Conservation (phyloP, 1,140 invertebrate genomes). For the Venustaconcha ellipsiformis region DNA sequence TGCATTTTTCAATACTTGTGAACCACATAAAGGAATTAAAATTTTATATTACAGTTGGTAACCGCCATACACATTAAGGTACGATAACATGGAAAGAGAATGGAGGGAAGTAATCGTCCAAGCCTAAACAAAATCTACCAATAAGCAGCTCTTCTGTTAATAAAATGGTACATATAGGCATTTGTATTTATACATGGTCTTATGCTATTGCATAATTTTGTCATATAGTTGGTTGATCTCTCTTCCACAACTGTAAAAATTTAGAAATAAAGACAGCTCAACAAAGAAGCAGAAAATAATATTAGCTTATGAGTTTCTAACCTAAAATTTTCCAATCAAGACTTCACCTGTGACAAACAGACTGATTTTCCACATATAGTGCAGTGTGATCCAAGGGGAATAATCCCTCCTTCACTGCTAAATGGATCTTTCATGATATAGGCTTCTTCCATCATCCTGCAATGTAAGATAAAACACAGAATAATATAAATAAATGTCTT, state of each 20-base stretch:
- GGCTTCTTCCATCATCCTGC: conserved; percentile 75
- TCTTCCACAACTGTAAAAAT: background rate
- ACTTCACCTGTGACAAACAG: conserved; percentile 70
- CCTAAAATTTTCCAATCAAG: background rate
- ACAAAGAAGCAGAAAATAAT: background rate
- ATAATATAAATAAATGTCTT: background rate
- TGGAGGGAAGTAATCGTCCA: too few species aligned
- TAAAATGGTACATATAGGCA: too few species aligned
- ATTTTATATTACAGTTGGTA: too few species aligned
- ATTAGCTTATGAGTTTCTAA: background rate
- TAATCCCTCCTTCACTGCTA: conserved; percentile 75
- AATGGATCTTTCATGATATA: conserved; percentile 90
- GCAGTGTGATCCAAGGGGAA: conserved; percentile 83
- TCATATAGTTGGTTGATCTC: too few species aligned
- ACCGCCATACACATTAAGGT: too few species aligned
- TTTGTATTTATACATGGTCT: too few species aligned
- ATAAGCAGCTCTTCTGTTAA: too few species aligned
- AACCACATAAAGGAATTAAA: too few species aligned
- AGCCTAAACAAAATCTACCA: too few species aligned
- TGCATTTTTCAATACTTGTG: too few species aligned
- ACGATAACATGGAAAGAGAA: too few species aligned
- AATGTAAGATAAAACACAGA: conserved; percentile 24
- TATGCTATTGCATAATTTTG: too few species aligned
- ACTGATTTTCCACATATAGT: conserved; percentile 76
- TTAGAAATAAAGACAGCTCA: background rate